Evolutionary conservation across 2,113 vertebrate species (phyloP), one percentile per base, ranked within the genome.

Genomic region (Felis catus): DNA sequence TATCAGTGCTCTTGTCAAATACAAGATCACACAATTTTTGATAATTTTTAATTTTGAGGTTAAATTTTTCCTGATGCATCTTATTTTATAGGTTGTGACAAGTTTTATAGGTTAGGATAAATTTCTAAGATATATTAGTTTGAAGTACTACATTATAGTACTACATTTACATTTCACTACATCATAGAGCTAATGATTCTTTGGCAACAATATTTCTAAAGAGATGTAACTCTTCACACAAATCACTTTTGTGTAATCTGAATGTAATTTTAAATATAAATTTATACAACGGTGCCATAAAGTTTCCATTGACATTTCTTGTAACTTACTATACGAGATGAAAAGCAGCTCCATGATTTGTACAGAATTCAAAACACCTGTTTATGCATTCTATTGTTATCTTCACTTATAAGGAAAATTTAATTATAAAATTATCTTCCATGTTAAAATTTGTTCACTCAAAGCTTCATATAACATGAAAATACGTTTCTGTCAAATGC

Each of bases 221-320:
- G 87, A 85, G 9, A 88, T 66, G 51, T 48, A 79, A 27, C 4
- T 71, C 39, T 80, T 97, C 16, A 29, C 48, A 88, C 18, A 82
- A 94, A 80, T 88, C 8, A 81, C 48, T 61, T 93, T 91, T 7
- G 15, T 48, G 4, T 66, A 73, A 68, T 55, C 21, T 48, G 19
- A 91, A 84, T 91, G 68, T 89, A 83, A 83, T 70, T 90, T 89
- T 78, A 61, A 92, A 76, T 84, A 41, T 33, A 89, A 92, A 89
- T 78, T 9, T 91, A 70, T 79, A 65, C 15, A 41, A 58, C 58
- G 18, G 1, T 11, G 58, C 55, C 89, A 14, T 61, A n/a, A 53
- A n/a, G 25, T 85, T 97, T 95, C 70, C 41, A 45, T 45, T 66
- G 45, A 95, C 29, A 41, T 87, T 81, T 97, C 41, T 76, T 83